Conservation (phyloP, 2,797 vertebrate genomes). For the Podarcis lilfordi region DNA sequence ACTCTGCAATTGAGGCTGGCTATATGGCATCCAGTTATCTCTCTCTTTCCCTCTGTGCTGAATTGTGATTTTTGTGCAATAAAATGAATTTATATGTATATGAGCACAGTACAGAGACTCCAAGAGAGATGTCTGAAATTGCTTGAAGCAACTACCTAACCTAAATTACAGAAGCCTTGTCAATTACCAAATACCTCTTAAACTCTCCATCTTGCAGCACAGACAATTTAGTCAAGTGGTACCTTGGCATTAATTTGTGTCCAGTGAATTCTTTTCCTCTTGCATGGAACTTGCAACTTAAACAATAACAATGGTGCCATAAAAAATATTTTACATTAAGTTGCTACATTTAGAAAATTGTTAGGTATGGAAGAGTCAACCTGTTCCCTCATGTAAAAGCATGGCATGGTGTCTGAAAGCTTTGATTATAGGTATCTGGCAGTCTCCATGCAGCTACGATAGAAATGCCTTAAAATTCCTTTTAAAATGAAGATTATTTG, state of each 20-base stretch:
- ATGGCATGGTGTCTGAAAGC: neutral
- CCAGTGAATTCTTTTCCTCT: conserved; percentile 45
- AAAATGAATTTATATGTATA: conserved; percentile 6
- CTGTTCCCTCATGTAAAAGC: neutral
- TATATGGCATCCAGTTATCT: conserved; percentile 3
- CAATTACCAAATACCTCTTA: conserved; percentile 39
- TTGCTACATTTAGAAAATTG: neutral
- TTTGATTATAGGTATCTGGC: conserved; percentile 14
- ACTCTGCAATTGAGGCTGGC: neutral
- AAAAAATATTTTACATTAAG: conserved; percentile 27
- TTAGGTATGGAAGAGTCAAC: neutral
- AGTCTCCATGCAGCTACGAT: conserved; percentile 34
- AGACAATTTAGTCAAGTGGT: conserved; percentile 33
- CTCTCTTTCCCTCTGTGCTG: conserved; percentile 29
- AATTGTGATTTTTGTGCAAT: conserved; percentile 29
- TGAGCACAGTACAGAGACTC: neutral
- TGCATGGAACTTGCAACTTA: conserved; percentile 10
- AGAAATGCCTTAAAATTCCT: conserved; percentile 32
- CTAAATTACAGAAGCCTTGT: conserved; percentile 17
- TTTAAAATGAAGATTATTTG: conserved; percentile 13
- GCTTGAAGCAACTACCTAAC: conserved; percentile 38
- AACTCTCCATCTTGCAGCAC: conserved; percentile 40
- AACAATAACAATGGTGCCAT: neutral
- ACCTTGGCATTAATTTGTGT: conserved; percentile 24
- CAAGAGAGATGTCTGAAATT: conserved; percentile 30